phyloP scores from a whole-genome alignment of 2,888 invertebrate species.

The Apodemia duryi region DNA sequence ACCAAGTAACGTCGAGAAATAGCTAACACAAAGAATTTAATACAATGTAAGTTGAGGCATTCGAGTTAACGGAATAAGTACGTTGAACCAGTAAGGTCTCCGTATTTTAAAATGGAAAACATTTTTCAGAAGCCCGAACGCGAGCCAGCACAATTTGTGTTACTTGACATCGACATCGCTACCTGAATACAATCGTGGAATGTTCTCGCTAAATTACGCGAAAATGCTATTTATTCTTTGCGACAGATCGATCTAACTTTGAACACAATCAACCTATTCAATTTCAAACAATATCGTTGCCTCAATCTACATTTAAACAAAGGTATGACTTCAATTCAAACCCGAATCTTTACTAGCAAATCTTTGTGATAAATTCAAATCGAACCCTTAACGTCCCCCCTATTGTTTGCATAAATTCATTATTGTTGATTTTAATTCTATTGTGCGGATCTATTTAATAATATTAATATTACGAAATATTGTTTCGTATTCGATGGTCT shows the following conservation, averaged over 20 bases:
- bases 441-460: neutral
- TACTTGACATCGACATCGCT: conserved; percentile 44
- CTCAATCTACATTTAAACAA: conserved; percentile 10
- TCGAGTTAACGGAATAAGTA: conserved; percentile 19
- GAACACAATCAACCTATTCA: conserved; percentile 21
- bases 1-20: neutral
- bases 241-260: conserved; percentile 47
- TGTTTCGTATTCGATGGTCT: no score
- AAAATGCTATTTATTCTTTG: conserved; percentile 54
- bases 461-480: no score
- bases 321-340: neutral
- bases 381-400: neutral
- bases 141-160: conserved; percentile 57
- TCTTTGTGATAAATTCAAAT: conserved; percentile 10
- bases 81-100: conserved; percentile 53
- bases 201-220: conserved; percentile 52
- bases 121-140: conserved; percentile 50
- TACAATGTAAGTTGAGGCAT: conserved; percentile 15
- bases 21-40: conserved; percentile 13
- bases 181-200: conserved; percentile 51
- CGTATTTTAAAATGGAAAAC: conserved; percentile 50
- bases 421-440: neutral
- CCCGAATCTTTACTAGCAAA: conserved; percentile 12
- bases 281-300: conserved; percentile 3
- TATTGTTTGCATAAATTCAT: conserved; percentile 9